Evolutionary conservation across 2,888 invertebrate genomes (phyloP), one percentile per base, ranked within the genome.

Genomic region (Machimus rusticus): DNA sequence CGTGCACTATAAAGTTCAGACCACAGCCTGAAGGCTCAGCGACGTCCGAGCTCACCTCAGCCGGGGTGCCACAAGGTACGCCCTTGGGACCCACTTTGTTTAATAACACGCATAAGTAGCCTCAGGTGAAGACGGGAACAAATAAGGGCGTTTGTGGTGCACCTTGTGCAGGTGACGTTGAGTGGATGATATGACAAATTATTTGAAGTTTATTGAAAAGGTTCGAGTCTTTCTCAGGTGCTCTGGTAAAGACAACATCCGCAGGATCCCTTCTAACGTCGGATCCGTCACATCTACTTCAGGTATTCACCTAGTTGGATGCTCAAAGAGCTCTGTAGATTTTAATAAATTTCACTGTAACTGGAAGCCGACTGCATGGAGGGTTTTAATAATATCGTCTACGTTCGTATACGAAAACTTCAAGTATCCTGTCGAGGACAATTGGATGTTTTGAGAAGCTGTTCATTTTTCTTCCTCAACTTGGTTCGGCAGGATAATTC

Each of bases 371-470:
- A 76, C 76, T 37, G 14, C 5, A 76, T 31, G 19, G 37, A n/a
- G 31, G 37, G 28, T 28, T 76, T 66, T 66, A 66, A 23, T 76
- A 76, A 76, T 74, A 74, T 31, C 28, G 31, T 74, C 74, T 74
- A 34, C n/a, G 37, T 19, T 76, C 34, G 19, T 9, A 34, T 76
- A 14, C 43, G 76, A 76, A 37, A 76, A 76, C 76, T 34, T 76
- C 76, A 37, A 37, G 76, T 16, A 37, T 16, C 34, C 31, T 14
- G 76, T 76, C 23, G 66, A 66, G 66, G 66, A 66, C 66, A 66
- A 66, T 76, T 76, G 76, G 19, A 76, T 76, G 34, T 76, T 76
- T 76, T 76, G 34, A 76, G 19, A 76, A 76, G 76, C 37, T 76
- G 76, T 76, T 76, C 76, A 76, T 76, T 76, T 76, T 76, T 66